Conservation (phyloP, 2,888 invertebrate species). For the Spialia ferax region DNA sequence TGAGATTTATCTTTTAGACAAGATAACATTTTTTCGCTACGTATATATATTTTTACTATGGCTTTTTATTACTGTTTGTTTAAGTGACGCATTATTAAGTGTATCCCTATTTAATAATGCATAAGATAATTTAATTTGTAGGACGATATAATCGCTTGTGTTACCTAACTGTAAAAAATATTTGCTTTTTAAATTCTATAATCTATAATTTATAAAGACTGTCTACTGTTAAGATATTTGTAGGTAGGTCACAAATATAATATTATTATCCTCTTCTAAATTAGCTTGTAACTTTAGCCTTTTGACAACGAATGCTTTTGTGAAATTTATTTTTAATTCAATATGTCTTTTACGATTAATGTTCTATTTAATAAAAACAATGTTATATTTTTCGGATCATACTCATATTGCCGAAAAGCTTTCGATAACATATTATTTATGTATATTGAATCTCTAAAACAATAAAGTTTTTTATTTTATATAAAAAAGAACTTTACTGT, state of each 20-base stretch:
- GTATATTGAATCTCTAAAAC: slow-evolving; percentile 17
- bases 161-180: slow-evolving; percentile 56
- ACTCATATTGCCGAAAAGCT: neutral
- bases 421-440: neutral
- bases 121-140: slow-evolving; percentile 14
- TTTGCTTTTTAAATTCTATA: slow-evolving; percentile 66
- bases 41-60: slow-evolving; percentile 26
- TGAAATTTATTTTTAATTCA: slow-evolving; percentile 55
- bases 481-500: neutral
- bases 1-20: slow-evolving; percentile 38
- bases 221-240: slow-evolving; percentile 83
- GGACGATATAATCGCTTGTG: slow-evolving; percentile 46
- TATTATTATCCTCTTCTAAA: slow-evolving; percentile 71
- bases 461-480: slow-evolving; percentile 1
- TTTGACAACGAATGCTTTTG: slow-evolving; percentile 81
- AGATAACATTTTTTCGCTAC: slow-evolving; percentile 29
- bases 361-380: neutral
- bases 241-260: slow-evolving; percentile 84
- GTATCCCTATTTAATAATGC: slow-evolving; percentile 16
- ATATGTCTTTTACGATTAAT: neutral
- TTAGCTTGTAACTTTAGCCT: slow-evolving; percentile 61
- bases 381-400: neutral
- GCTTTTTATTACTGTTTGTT: slow-evolving; percentile 30
- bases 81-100: slow-evolving; percentile 17
- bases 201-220: slow-evolving; percentile 66